A percentile compares a stretch with the other conserved stretches of the same genome.
phyloP scores from a whole-genome alignment of 1,140 invertebrate species.

The Maniola jurtina region DNA sequence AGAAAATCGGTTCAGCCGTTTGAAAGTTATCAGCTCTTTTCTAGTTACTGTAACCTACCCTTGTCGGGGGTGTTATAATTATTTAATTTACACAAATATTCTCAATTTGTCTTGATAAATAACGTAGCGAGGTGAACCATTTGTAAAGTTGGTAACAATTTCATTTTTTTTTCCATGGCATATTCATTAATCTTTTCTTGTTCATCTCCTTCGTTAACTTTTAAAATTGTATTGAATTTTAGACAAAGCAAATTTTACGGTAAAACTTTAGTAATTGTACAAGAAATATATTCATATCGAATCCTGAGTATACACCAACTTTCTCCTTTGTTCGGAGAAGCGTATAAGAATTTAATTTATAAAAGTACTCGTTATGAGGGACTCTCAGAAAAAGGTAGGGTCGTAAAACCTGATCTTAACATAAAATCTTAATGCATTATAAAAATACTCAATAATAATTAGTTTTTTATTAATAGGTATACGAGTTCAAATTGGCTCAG shows the following conservation, averaged over 20 bases:
- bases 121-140: background rate
- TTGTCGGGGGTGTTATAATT: too few species aligned
- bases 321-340: slow-evolving; percentile 20
- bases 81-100: background rate
- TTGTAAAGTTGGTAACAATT: background rate
- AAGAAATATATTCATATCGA: slow-evolving; percentile 25
- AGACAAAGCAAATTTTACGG: slow-evolving; percentile 19
- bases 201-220: slow-evolving; percentile 6
- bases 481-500: background rate
- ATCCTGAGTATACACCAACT: slow-evolving; percentile 19
- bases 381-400: slow-evolving; percentile 4
- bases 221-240: slow-evolving; percentile 17
- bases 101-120: background rate
- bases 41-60: too few species aligned
- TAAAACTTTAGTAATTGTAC: slow-evolving; percentile 23
- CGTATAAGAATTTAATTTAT: slow-evolving; percentile 23
- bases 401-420: background rate
- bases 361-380: slow-evolving; percentile 13
- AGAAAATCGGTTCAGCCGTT: too few species aligned
- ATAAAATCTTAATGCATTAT: background rate
- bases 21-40: too few species aligned
- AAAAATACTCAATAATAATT: background rate
- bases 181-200: slow-evolving; percentile 13
- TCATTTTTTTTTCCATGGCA: background rate
- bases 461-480: background rate